Evolutionary conservation across 2,113 vertebrate genomes (phyloP).

Genomic region (Neotragus pygmaeus): DNA sequence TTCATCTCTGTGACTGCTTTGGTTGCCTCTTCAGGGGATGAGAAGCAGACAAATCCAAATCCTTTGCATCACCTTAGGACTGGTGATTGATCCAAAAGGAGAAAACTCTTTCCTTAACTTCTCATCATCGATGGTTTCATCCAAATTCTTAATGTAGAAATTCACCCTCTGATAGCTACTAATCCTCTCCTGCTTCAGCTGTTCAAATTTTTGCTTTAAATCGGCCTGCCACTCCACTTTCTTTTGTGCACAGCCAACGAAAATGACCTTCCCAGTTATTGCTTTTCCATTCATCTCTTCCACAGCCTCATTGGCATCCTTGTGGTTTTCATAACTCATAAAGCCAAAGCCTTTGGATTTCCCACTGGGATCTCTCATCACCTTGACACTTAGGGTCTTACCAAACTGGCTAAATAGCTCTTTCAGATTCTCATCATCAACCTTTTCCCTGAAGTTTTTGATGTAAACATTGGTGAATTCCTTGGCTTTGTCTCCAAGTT

Average conservation of each 20-base stretch:
- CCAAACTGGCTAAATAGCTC: slow-evolving; percentile 96
- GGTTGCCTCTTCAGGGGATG: not conserved
- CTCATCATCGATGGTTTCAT: slow-evolving; percentile 98
- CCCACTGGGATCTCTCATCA: slow-evolving; percentile 95
- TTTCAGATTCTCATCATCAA: slow-evolving; percentile 92
- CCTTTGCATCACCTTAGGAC: slow-evolving; percentile 94
- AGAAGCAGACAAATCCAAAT: not conserved
- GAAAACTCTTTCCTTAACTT: slow-evolving; percentile 98
- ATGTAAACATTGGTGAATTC: slow-evolving; percentile 99
- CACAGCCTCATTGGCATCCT: slow-evolving; percentile 98
- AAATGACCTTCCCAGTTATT: slow-evolving; percentile 93
- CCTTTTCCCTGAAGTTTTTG: slow-evolving; percentile 97
- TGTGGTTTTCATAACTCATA: slow-evolving; percentile 97
- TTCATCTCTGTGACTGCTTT: not conserved
- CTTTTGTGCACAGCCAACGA: slow-evolving; percentile 97
- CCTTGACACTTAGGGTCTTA: slow-evolving; percentile 99
- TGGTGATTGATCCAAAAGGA: slow-evolving; percentile 97
- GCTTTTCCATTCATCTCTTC: slow-evolving; percentile 98
- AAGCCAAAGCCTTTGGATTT: slow-evolving; percentile 99
- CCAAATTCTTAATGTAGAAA: slow-evolving; percentile 97
- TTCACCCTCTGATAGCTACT: slow-evolving; percentile 99
- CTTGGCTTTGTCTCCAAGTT: slow-evolving; percentile 97
- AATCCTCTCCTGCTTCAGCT: slow-evolving; percentile 96
- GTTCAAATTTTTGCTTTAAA: slow-evolving; percentile 95
- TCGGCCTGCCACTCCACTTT: slow-evolving; percentile 97